Evolutionary conservation across 2,888 invertebrate genomes (phyloP).

Genomic region (Rutpela maculata): DNA sequence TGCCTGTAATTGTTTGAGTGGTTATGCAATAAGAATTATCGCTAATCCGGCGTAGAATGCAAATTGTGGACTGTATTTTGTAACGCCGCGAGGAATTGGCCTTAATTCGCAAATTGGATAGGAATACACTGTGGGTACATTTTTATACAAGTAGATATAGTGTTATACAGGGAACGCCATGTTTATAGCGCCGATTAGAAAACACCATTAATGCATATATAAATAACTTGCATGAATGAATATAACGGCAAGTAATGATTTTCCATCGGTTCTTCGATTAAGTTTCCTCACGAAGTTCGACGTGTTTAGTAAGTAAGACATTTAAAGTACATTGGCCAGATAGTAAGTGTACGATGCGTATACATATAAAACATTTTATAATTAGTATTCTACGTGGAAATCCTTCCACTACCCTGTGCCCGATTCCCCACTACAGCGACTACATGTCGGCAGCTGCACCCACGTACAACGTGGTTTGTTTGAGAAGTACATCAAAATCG

Average conservation of each 20-base stretch:
- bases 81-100: neutral
- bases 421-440: conserved; percentile 59
- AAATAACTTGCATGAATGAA: conserved; percentile 57
- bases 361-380: conserved; percentile 48
- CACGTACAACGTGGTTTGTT: conserved; percentile 67
- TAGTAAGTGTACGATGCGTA: conserved; percentile 53
- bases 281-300: conserved; percentile 62
- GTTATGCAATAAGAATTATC: no score
- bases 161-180: neutral
- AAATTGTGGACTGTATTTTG: no score
- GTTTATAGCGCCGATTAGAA: conserved; percentile 36
- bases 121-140: neutral
- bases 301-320: conserved; percentile 64
- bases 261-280: conserved; percentile 57
- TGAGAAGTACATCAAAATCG: conserved; percentile 62
- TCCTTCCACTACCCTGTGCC: conserved; percentile 47
- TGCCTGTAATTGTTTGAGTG: no score
- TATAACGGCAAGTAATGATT: conserved; percentile 59
- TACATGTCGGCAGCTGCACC: conserved; percentile 70
- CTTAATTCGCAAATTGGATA: neutral
- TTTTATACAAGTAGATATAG: neutral
- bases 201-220: conserved; percentile 43
- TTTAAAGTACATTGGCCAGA: conserved; percentile 63
- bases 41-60: no score
- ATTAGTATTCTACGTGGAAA: conserved; percentile 63